These are phyloP conservation scores for Cherax quadricarinatus DNA, from an alignment of 1,140 invertebrate species.

Conservation along the genomic window DNA sequence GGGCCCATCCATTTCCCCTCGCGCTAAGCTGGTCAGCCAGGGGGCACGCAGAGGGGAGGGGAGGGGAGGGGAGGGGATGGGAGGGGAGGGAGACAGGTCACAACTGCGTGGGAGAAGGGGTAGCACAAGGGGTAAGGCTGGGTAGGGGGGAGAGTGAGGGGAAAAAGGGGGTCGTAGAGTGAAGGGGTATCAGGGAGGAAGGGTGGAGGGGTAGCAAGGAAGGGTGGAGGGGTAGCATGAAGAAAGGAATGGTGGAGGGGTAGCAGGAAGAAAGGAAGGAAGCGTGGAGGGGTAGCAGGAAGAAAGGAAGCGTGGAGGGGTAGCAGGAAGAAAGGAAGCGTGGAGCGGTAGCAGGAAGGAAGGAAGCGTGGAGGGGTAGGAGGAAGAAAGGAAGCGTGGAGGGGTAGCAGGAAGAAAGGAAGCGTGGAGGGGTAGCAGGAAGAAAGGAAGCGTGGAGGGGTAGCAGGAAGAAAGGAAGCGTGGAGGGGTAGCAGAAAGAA, in stretches of 20 bases:
- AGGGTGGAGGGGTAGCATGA: background rate
- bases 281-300: background rate
- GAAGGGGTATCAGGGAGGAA: background rate
- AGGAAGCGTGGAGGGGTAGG: no score
- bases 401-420: no score
- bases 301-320: background rate
- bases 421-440: no score
- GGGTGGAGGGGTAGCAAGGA: background rate
- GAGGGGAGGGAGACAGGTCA: background rate
- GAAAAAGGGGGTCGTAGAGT: background rate
- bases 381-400: no score
- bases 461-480: background rate
- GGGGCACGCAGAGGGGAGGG: background rate
- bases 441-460: no score
- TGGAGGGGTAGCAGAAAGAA: no score
- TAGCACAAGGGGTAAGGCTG: background rate
- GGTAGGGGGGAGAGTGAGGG: background rate
- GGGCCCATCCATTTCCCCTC: no score
- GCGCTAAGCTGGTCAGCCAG: background rate
- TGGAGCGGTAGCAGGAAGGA: no score
- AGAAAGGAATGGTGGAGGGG: background rate
- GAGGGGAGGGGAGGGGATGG: background rate
- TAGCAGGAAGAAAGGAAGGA: background rate
- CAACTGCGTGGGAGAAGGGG: background rate
- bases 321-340: no score